Percentiles rank a stretch among this genome's conserved stretches.
Conservation (phyloP, 2,797 vertebrate genomes). For the Pterois miles region DNA sequence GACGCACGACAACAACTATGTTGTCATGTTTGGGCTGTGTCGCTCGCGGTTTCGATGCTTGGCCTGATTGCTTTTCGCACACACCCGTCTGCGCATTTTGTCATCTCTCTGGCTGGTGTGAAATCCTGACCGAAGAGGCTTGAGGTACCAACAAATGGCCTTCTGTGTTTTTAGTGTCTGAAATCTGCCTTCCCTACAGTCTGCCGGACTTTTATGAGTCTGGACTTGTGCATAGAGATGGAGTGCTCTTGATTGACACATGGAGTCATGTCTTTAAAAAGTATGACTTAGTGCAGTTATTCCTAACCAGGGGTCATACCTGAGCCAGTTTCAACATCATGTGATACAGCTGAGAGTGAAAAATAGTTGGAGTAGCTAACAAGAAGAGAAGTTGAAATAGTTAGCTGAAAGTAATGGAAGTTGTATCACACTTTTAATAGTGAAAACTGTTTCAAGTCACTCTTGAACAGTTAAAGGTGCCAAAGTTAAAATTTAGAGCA, state of each 20-base stretch:
- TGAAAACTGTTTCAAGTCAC: neutral
- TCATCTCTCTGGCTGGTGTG: conserved; percentile 72
- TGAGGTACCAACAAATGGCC: conserved; percentile 63
- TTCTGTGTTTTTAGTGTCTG: conserved; percentile 58
- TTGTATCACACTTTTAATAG: neutral
- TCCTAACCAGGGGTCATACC: neutral
- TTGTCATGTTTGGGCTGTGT: conserved; percentile 28
- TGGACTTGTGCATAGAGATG: conserved; percentile 5
- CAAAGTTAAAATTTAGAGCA: neutral
- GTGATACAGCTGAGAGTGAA: neutral
- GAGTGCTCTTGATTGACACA: conserved; percentile 13
- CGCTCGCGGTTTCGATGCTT: neutral
- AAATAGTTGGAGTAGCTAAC: neutral
- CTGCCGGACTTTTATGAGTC: conserved; percentile 22
- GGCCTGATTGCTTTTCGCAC: conserved; percentile 68
- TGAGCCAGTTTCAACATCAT: neutral
- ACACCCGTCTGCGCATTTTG: conserved; percentile 51
- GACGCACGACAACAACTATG: conserved; percentile 12
- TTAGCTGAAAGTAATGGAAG: neutral
- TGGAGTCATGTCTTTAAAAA: conserved; percentile 12
- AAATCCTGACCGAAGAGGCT: conserved; percentile 63
- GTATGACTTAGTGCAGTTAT: neutral
- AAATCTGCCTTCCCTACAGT: conserved; percentile 20
- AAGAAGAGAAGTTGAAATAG: neutral
- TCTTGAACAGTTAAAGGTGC: neutral